Evolutionary conservation across 92 coral and sea anemone genomes (phyloP).

Genomic region (Anthopleura xanthogrammica): DNA sequence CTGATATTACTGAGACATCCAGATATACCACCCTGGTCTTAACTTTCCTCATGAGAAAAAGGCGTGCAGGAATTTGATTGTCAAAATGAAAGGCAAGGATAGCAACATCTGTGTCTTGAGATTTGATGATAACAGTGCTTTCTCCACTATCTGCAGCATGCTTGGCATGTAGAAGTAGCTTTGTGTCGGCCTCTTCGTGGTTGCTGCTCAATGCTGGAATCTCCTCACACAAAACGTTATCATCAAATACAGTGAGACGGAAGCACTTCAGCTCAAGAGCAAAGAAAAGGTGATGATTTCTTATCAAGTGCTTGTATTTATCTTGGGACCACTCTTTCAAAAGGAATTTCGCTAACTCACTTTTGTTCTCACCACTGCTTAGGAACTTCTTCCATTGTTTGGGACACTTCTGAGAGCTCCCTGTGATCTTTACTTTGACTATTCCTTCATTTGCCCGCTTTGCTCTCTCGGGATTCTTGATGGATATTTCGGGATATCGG

Average conservation of each 20-base stretch:
- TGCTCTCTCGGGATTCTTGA: slow-evolving; percentile 32
- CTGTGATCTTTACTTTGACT: background rate
- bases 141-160: slow-evolving; percentile 50
- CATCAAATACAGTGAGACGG: background rate
- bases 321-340: background rate
- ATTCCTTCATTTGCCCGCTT: slow-evolving; percentile 36
- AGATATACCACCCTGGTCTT: too few species aligned
- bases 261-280: background rate
- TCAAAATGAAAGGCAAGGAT: too few species aligned
- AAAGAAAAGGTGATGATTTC: background rate
- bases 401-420: background rate
- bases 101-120: slow-evolving; percentile 41
- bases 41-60: too few species aligned
- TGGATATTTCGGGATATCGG: slow-evolving; percentile 45
- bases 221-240: background rate
- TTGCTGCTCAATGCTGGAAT: slow-evolving; percentile 6
- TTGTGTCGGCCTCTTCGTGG: slow-evolving; percentile 41
- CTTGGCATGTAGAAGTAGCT: slow-evolving; percentile 52
- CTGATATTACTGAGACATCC: slow-evolving; percentile 32
- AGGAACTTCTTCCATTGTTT: background rate
- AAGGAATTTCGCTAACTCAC: background rate
- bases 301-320: background rate
- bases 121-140: slow-evolving; percentile 36
- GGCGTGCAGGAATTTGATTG: too few species aligned
- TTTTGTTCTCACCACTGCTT: background rate